Evolutionary conservation across 2,888 invertebrate genomes (phyloP).

Genomic region (Acronicta leporina): DNA sequence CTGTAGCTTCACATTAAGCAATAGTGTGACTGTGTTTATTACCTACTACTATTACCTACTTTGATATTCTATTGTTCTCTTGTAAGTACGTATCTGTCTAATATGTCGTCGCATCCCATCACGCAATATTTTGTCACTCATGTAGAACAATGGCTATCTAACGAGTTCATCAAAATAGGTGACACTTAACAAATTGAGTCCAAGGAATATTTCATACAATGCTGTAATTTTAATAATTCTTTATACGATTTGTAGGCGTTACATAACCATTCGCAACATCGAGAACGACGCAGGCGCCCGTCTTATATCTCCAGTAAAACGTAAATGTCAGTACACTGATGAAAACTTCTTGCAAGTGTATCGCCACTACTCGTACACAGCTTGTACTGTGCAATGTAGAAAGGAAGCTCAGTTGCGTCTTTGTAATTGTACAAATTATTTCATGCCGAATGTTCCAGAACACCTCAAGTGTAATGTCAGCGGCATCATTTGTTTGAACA

Average conservation of each 20-base stretch:
- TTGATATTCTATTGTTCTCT: slow-evolving; percentile 2
- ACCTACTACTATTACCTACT: no score
- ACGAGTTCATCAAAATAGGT: slow-evolving; percentile 43
- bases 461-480: slow-evolving; percentile 90
- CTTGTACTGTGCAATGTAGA: slow-evolving; percentile 93
- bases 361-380: slow-evolving; percentile 91
- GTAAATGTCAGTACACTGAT: slow-evolving; percentile 93
- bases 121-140: slow-evolving; percentile 1
- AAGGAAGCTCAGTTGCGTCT: slow-evolving; percentile 90
- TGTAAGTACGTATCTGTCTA: no score
- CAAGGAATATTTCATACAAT: slow-evolving; percentile 35
- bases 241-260: slow-evolving; percentile 76
- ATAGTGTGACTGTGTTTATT: no score
- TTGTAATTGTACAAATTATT: slow-evolving; percentile 92
- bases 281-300: slow-evolving; percentile 92
- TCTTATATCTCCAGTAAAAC: slow-evolving; percentile 90
- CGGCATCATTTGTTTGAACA: slow-evolving; percentile 91
- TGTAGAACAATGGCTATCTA: slow-evolving; percentile 33
- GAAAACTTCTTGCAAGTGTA: slow-evolving; percentile 90
- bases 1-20: neutral
- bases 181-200: slow-evolving; percentile 48
- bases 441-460: slow-evolving; percentile 91
- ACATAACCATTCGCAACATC: slow-evolving; percentile 89
- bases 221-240: slow-evolving; percentile 31
- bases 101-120: slow-evolving; percentile 20